Evolutionary conservation across 2,113 vertebrate species (phyloP), one percentile per base, ranked within the genome.

Genomic region (Rousettus leschenaultii): DNA sequence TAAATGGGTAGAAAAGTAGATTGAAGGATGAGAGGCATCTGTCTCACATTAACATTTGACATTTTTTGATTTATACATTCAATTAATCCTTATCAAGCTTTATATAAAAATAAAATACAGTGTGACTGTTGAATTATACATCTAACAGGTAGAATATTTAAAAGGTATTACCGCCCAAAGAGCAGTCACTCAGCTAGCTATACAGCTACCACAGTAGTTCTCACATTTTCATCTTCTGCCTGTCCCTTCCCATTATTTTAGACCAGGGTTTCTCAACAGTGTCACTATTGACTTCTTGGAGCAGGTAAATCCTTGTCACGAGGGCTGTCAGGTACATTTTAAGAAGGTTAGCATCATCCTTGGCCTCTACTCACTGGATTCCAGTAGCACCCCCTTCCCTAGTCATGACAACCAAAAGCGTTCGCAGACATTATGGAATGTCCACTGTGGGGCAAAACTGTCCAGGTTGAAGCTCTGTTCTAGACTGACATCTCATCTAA

Each of bases 31-130:
- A 33, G n/a, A 73, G 45, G 51, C 55, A 86, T 89, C 89, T 93
- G 74, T 53, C 71, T 96, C 30, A 35, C 78, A 53, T 70, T 92
- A 78, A 73, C 79, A 90, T 57, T 95, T 93, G 71, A 53, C 48
- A 82, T 68, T 86, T 96, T 43, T 79, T 95, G 55, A 94, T 95
- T 97, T 93, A 63, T 86, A 93, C 70, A 86, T 94, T 85, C 82
- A 48, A 35, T 70, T 26, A 59, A 55, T 14, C 35, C 95, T 92
- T 74, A 92, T 2, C 18, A 96, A 95, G 66, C 19, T 86, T 94
- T 74, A 61, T 33, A 55, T 88, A 90, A 70, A 55, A 40, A 66
- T 33, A 63, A 71, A 91, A 89, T 73, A 88, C 77, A 91, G 43
- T 79, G 18, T 35, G 18, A 75, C 86, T 80, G 40, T 22, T 91